A percentile compares a stretch with the other conserved stretches of the same genome.
Evolutionary conservation across 1,140 invertebrate genomes (phyloP).

Genomic region (Drosophila asahinai): DNA sequence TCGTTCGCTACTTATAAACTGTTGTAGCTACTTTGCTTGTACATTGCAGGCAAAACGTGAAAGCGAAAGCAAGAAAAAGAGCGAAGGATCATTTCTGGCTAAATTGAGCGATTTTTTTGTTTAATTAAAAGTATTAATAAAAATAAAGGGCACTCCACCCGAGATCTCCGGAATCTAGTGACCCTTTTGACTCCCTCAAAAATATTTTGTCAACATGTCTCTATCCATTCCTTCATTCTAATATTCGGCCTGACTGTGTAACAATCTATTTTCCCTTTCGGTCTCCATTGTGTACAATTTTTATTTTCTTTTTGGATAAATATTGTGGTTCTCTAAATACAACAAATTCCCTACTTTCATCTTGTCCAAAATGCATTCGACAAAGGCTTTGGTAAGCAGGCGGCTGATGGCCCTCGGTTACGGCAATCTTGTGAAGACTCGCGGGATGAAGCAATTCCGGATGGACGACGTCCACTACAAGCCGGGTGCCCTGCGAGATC

Average conservation of each 20-base stretch:
- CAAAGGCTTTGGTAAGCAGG: not conserved
- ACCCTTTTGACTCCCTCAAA: not conserved
- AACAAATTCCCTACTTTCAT: too few species aligned
- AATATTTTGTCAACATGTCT: not conserved
- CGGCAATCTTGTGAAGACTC: not conserved
- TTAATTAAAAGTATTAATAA: too few species aligned
- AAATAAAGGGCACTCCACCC: too few species aligned
- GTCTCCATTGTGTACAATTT: not conserved
- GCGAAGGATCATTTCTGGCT: too few species aligned
- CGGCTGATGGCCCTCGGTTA: not conserved
- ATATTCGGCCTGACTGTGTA: not conserved
- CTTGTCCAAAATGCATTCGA: conserved; percentile 11
- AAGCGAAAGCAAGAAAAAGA: too few species aligned
- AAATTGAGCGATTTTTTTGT: too few species aligned
- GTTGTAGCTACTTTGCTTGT: too few species aligned
- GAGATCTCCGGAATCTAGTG: conserved; percentile 2
- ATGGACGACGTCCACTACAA: conserved; percentile 15
- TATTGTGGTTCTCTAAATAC: not conserved
- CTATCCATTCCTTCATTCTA: not conserved
- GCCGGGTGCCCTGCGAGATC: not conserved
- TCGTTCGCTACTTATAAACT: too few species aligned
- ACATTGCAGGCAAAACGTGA: too few species aligned
- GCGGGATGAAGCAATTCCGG: conserved; percentile 9
- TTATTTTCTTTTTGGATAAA: not conserved
- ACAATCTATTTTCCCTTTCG: not conserved